Evolutionary conservation across 2,888 invertebrate genomes (phyloP).

Genomic region (Leucania comma): DNA sequence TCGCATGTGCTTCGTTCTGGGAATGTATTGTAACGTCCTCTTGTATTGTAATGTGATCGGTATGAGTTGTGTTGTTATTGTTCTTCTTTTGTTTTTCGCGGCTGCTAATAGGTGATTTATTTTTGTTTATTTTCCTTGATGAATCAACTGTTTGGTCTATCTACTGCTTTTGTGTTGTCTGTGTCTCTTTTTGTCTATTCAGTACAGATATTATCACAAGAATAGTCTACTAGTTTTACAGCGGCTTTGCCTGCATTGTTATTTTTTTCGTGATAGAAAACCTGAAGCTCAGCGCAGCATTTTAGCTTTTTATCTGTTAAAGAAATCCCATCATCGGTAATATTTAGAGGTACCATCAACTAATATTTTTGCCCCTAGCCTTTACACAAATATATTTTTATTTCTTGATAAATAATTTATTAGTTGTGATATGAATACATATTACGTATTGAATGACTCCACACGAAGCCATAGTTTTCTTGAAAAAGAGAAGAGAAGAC

Average conservation of each 20-base stretch:
- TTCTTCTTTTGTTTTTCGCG: constrained; percentile 30
- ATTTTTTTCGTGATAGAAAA: no score
- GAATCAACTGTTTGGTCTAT: constrained; percentile 2
- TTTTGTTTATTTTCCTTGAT: constrained; percentile 7
- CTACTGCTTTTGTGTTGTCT: neutral
- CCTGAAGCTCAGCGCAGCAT: no score
- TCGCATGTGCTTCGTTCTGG: constrained; percentile 28
- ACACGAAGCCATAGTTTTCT: neutral
- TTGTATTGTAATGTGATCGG: constrained; percentile 34
- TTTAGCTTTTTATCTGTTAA: no score
- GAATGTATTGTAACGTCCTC: constrained; percentile 36
- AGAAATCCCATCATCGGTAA: no score
- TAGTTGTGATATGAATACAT: neutral
- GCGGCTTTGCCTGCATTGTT: neutral
- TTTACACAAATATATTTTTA: no score
- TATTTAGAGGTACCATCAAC: no score
- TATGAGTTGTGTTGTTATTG: constrained; percentile 8
- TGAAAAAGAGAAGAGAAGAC: neutral
- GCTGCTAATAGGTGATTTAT: neutral
- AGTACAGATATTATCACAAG: neutral
- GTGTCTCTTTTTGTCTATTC: neutral
- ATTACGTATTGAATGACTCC: neutral
- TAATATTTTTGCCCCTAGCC: no score
- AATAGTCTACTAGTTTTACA: neutral
- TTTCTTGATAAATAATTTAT: neutral